Evolutionary conservation across 2,888 invertebrate species (phyloP).

Genomic region (Athalia rosae): DNA sequence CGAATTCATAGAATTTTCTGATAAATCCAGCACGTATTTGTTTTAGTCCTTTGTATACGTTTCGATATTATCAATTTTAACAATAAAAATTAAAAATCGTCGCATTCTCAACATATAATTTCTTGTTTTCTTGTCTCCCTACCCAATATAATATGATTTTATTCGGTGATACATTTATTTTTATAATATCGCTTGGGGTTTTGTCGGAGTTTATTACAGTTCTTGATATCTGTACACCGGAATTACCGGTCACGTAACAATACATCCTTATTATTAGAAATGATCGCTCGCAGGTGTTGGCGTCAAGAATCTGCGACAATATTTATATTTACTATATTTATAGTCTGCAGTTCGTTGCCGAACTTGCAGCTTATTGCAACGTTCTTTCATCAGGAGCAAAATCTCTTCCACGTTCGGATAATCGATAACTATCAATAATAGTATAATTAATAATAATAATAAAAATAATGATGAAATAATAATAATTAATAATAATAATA

Average conservation of each 20-base stretch:
- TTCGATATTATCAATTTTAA: background rate
- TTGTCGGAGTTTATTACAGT: background rate
- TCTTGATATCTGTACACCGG: too few relatives aligned
- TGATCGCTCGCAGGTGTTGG: background rate
- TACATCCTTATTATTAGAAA: too few relatives aligned
- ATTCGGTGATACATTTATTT: background rate
- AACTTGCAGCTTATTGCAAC: constrained; percentile 20
- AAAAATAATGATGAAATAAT: constrained; percentile 55
- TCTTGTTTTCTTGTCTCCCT: background rate
- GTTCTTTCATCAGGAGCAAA: constrained; percentile 2
- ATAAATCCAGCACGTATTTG: background rate
- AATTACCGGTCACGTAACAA: too few relatives aligned
- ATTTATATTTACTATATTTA: background rate
- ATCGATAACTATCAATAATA: constrained; percentile 56
- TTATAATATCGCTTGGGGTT: background rate
- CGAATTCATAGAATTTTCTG: background rate
- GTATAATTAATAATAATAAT: constrained; percentile 60
- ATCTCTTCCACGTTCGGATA: constrained; percentile 37
- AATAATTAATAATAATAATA: constrained; percentile 57
- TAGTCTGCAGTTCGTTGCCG: constrained; percentile 2
- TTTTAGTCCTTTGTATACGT: background rate
- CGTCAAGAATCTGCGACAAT: constrained; percentile 9
- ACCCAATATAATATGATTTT: background rate
- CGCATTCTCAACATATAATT: background rate
- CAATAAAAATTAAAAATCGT: too few relatives aligned